Evolutionary conservation across 2,113 vertebrate genomes (phyloP), one percentile per base, ranked within the genome.

Genomic region (Lucifuga dentata): DNA sequence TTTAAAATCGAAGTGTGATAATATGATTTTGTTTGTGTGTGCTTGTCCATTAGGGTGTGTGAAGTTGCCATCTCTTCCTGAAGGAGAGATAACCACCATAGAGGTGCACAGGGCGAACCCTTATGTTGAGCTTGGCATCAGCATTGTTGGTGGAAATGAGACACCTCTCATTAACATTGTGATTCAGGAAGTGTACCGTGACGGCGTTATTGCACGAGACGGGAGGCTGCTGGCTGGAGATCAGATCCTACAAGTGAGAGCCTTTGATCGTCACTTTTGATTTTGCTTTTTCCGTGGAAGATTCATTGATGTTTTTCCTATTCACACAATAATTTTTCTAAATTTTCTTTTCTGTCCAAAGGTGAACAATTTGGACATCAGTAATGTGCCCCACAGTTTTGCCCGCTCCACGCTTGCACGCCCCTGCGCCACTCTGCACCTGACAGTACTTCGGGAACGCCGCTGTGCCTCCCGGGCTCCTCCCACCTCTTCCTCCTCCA

Each of bases 81-180:
- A 99, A 92, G 98, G 98, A 74, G 96, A 99, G 90, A 96, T 99
- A 79, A 98, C 98, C 36, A 94, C 95, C 69, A 97, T 99, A 74
- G 97, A 99, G 89, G 94, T 99, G 57, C 95, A 97, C 87, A 95
- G 97, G 8, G 94, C 95, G 51, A 98, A 98, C 88, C 98, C 98
- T 15, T 99, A 97, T 10, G 95, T 97, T 5, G 97, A 98, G 88
- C 90, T 99, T 74, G 98, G 98, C 83, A 96, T 99, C 87, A 99
- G 98, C 85, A 93, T 99, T 40, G 98, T 99, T 11, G 98, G 98
- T 38, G 98, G 98, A 72, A 99, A 97, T 35, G 98, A 99, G 90
- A 99, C 98, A 0, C 98, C 98, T 33, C 93, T 99, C 88, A 98
- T 99, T 83, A 99, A 98, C 91, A 91, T 99, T 44, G 97, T 99